Percentiles rank a stretch among this genome's conserved stretches.
phyloP scores from a whole-genome alignment of 2,888 invertebrate genomes.

The Plagodis dolabraria region DNA sequence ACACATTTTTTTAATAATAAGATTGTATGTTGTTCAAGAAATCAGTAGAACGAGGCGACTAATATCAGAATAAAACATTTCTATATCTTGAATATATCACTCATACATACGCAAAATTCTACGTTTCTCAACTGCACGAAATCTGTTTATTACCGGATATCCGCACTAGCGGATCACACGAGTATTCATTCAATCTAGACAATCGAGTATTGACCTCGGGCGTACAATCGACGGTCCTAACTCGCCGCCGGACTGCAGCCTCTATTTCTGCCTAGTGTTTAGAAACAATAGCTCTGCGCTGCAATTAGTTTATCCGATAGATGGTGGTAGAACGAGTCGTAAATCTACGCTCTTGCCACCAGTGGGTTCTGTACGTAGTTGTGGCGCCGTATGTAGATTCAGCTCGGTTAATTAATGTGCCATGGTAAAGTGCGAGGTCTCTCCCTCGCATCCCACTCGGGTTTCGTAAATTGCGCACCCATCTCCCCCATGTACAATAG shows the following conservation, averaged over 20 bases:
- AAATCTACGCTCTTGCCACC: constrained; percentile 80
- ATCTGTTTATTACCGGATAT: constrained; percentile 42
- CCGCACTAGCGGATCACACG: constrained; percentile 38
- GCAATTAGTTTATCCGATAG: constrained; percentile 84
- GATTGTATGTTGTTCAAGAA: no score
- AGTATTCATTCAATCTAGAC: constrained; percentile 53
- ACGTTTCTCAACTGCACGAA: constrained; percentile 18
- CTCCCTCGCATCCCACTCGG: constrained; percentile 69
- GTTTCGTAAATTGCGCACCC: constrained; percentile 79
- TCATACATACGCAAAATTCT: neutral
- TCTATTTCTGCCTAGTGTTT: constrained; percentile 75
- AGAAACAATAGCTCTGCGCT: constrained; percentile 80
- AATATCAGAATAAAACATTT: no score
- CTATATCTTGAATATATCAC: no score
- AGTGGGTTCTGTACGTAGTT: constrained; percentile 74
- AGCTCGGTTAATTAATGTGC: constrained; percentile 81
- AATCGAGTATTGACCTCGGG: constrained; percentile 65
- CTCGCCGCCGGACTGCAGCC: constrained; percentile 49
- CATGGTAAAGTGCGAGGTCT: constrained; percentile 76
- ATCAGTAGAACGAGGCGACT: no score
- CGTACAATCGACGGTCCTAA: constrained; percentile 58
- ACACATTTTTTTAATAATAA: no score
- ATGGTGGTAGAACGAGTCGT: constrained; percentile 82
- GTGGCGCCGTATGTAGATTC: constrained; percentile 81
- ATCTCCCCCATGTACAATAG: constrained; percentile 73